A percentile compares a stretch with the other conserved stretches of the same genome.
These are phyloP conservation scores for Phorcus lineatus DNA, from an alignment of 2,888 invertebrate genomes.

Conservation along the genomic window DNA sequence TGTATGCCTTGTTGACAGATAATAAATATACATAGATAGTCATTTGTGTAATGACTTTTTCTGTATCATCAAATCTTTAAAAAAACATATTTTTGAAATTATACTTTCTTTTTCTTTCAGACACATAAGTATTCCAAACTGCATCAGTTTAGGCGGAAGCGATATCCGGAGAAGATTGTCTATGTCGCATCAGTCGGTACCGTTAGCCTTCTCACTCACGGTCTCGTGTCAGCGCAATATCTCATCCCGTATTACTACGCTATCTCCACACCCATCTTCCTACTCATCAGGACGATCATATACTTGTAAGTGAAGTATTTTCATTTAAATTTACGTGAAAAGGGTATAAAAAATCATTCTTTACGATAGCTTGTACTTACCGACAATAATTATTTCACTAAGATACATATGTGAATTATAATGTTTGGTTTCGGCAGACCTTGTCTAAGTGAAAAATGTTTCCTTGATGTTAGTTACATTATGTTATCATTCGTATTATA, in stretches of 20 bases:
- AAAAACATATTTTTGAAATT: not conserved
- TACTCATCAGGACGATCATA: constrained; percentile 56
- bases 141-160: constrained; percentile 50
- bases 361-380: too few species aligned
- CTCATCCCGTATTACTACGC: constrained; percentile 66
- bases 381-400: too few species aligned
- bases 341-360: too few species aligned
- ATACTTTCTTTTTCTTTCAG: not conserved
- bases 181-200: constrained; percentile 55
- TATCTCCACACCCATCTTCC: constrained; percentile 57
- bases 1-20: too few species aligned
- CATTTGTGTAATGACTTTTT: not conserved
- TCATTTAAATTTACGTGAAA: too few species aligned
- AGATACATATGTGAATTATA: too few species aligned
- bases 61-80: not conserved
- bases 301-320: constrained; percentile 58
- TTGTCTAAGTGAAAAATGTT: too few species aligned
- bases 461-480: too few species aligned
- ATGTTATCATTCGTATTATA: too few species aligned
- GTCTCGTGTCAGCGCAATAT: constrained; percentile 58
- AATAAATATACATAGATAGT: too few species aligned
- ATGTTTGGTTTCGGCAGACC: too few species aligned
- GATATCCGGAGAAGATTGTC: constrained; percentile 57
- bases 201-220: constrained; percentile 54
- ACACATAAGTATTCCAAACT: not conserved